These are phyloP conservation scores for Serilophus lunatus DNA, from an alignment of 2,113 vertebrate genomes.

Conservation along the genomic window DNA sequence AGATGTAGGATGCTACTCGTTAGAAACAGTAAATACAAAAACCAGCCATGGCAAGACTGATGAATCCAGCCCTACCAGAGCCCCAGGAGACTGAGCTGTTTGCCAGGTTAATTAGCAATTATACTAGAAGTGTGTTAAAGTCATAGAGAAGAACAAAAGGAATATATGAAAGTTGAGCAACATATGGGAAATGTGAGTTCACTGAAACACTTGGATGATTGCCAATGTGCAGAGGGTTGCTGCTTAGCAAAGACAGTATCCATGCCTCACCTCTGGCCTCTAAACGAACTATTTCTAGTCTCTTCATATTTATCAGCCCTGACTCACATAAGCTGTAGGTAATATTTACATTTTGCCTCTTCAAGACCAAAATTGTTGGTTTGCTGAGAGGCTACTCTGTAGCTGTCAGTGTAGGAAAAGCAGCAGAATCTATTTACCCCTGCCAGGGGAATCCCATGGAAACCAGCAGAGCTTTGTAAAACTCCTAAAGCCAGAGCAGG, in stretches of 20 bases:
- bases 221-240: neutral
- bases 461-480: neutral
- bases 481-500: neutral
- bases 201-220: slow-evolving; percentile 14
- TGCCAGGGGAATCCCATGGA: neutral
- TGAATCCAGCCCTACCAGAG: neutral
- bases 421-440: neutral
- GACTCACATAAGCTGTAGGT: slow-evolving; percentile 12
- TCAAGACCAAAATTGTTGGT: neutral
- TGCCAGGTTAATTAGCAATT: slow-evolving; percentile 29
- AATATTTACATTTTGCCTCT: neutral
- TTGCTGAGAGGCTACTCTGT: neutral
- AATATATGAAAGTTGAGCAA: neutral
- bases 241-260: slow-evolving; percentile 54
- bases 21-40: neutral
- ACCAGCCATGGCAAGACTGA: neutral
- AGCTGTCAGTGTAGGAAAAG: neutral
- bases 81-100: neutral
- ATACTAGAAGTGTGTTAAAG: neutral
- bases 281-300: slow-evolving; percentile 54
- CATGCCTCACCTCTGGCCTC: slow-evolving; percentile 28
- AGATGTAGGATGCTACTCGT: neutral
- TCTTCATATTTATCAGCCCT: slow-evolving; percentile 6
- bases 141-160: slow-evolving; percentile 27
- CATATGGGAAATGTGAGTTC: slow-evolving; percentile 40